phyloP scores from a whole-genome alignment of 2,797 vertebrate genomes.

The Acanthopagrus latus region DNA sequence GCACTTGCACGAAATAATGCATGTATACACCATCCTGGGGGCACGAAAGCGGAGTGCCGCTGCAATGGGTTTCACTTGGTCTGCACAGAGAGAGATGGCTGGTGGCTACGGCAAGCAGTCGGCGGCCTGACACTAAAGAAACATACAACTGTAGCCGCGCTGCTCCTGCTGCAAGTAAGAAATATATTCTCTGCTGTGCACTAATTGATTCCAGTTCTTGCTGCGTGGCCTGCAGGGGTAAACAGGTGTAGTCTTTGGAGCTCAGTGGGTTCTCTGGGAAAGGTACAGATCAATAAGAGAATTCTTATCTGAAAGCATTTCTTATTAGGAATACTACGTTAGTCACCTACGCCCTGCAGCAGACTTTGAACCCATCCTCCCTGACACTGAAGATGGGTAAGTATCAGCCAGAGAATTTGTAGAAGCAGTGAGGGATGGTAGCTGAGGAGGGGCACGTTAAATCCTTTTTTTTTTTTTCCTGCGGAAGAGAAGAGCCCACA shows the following conservation, averaged over 20 bases:
- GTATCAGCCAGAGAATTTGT: not conserved
- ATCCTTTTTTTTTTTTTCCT: conserved; percentile 3
- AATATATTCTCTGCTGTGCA: conserved; percentile 7
- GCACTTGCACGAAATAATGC: conserved; percentile 22
- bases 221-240: conserved; percentile 34
- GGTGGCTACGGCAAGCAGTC: conserved; percentile 32
- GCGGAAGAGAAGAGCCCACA: conserved; percentile 5
- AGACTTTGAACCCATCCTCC: conserved; percentile 7
- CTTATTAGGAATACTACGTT: conserved; percentile 31
- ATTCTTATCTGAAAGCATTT: conserved; percentile 33
- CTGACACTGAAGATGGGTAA: not conserved
- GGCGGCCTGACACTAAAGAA: conserved; percentile 29
- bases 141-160: conserved; percentile 24
- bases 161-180: conserved; percentile 19
- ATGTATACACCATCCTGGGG: conserved; percentile 52
- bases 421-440: not conserved
- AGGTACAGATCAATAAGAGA: conserved; percentile 45
- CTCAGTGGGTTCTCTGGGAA: conserved; percentile 11
- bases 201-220: conserved; percentile 55
- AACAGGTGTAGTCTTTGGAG: conserved; percentile 28
- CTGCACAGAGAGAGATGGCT: conserved; percentile 41
- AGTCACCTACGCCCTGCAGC: conserved; percentile 23
- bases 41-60: conserved; percentile 26
- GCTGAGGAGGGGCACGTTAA: conserved; percentile 16
- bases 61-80: conserved; percentile 52